Base-by-base conservation (phyloP, 2,888 invertebrate genomes). In the Tetramorium bicarinatum region DNA sequence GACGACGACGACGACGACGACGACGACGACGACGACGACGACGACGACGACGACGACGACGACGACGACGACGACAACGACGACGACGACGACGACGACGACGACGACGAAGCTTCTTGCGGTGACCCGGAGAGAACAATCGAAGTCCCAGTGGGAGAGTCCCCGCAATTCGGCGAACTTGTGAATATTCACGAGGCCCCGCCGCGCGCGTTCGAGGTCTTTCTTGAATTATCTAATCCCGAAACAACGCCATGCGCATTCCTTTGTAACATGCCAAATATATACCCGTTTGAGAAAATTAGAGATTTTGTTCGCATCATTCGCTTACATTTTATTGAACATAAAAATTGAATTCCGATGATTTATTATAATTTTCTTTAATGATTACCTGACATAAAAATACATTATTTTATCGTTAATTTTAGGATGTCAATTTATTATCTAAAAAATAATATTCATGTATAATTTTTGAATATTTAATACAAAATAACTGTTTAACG, bases 151-250 rank as follows among this genome's bases (percentile, higher is more conserved):
- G 49, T 61, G 77, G 82, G 56, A 77, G 67, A 61, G 44, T 21
- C 44, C 56, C 15, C 56, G 15, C 54, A 44, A 79, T 79, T 79
- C 71, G 44, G 29, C 44, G 34, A 56, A 71, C 79, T 79, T 72
- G 34, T 76, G 79, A 71, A 79, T 79, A 79, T 79, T 79, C 79
- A 79, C 72, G 79, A 79, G 52, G 21, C 18, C 29, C 44, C 18
- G 21, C 47, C 56, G 77, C 44, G 69, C 38, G 69, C 56, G 15
- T 69, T 79, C 69, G 71, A 44, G 29, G 21, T 79, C 71, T 71
- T 71, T 79, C 66, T 79, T 72, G 56, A 56, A 72, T 59, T 59
- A 79, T 59, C 79, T 44, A 71, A 71, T 52, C 41, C 18, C 56
- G 34, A 71, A 71, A 71, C 41, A 69, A 52, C 13, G 13, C 8